Conservation (phyloP, 2,888 invertebrate genomes). For the Drepana falcataria region DNA sequence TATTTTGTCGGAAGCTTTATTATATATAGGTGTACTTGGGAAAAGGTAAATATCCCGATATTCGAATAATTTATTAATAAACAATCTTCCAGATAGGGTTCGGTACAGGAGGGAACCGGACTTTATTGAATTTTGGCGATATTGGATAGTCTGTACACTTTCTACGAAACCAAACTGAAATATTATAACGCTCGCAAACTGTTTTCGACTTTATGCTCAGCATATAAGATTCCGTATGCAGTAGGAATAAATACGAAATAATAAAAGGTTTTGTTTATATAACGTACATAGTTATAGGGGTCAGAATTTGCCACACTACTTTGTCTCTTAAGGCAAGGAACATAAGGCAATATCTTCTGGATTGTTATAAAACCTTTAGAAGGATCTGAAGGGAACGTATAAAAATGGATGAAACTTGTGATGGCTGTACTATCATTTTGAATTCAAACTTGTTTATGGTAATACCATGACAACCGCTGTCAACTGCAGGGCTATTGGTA, state of each 20-base stretch:
- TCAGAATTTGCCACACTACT: constrained; percentile 26
- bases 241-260: neutral
- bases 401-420: neutral
- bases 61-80: constrained; percentile 1
- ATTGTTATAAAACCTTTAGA: constrained; percentile 10
- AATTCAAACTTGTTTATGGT: neutral
- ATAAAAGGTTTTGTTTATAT: neutral
- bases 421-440: neutral
- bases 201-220: neutral
- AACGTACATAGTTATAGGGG: neutral
- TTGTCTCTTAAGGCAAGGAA: constrained; percentile 19
- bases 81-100: neutral
- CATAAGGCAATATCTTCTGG: constrained; percentile 13
- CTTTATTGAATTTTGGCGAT: constrained; percentile 1
- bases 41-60: neutral
- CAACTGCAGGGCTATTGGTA: neutral
- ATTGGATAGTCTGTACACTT: neutral
- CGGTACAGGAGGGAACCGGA: neutral
- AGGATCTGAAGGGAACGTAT: neutral
- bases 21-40: neutral
- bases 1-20: too few relatives aligned
- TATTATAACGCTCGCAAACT: neutral
- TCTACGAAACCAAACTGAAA: neutral
- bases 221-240: neutral
- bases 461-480: neutral